These are phyloP conservation scores for Aviceda subcristata DNA, from an alignment of 2,113 vertebrate species.

Conservation along the genomic window DNA sequence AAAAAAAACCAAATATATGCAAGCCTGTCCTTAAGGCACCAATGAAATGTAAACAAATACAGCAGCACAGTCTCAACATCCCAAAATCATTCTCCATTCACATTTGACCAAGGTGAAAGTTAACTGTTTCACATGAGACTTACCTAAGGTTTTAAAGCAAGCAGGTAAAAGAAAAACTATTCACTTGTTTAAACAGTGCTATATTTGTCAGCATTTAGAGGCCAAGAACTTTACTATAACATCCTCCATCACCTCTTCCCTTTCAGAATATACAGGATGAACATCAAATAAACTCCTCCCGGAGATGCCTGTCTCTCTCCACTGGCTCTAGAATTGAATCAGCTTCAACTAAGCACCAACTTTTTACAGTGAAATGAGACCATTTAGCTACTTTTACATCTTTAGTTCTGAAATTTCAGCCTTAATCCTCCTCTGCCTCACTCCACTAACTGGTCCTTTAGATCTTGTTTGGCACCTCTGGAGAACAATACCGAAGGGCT, in stretches of 20 bases:
- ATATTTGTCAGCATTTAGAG: background rate
- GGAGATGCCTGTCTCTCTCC: background rate
- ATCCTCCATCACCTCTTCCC: background rate
- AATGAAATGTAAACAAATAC: background rate
- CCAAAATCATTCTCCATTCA: background rate
- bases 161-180: background rate
- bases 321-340: background rate
- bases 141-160: background rate
- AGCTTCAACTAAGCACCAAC: background rate
- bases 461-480: background rate
- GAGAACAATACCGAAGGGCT: background rate
- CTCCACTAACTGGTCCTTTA: background rate
- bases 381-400: background rate
- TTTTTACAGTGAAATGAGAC: background rate
- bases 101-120: background rate
- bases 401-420: background rate
- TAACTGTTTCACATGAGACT: background rate
- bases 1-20: background rate
- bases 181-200: background rate
- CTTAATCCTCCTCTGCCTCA: background rate
- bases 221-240: background rate
- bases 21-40: background rate
- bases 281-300: background rate
- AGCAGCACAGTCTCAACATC: background rate
- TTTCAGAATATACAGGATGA: background rate